Conservation (phyloP, 2,888 invertebrate species). For the Nezara viridula region DNA sequence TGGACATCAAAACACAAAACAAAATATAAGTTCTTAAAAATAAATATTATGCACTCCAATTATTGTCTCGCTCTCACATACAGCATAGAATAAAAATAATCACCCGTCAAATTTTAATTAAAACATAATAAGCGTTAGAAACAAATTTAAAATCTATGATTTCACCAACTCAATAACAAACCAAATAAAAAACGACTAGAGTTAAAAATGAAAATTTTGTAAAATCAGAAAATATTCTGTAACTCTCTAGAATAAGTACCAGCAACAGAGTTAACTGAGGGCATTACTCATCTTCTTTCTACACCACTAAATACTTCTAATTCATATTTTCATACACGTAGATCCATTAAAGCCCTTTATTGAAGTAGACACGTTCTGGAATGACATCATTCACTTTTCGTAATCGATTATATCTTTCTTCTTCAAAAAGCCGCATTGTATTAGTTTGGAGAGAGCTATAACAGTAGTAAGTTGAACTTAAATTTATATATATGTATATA, state of each 20-base stretch:
- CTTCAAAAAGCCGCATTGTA: constrained; percentile 81
- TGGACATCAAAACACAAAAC: constrained; percentile 1
- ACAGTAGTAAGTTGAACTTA: constrained; percentile 65
- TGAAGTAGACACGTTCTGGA: constrained; percentile 85
- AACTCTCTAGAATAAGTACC: constrained; percentile 21
- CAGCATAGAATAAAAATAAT: neutral
- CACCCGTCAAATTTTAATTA: constrained; percentile 21
- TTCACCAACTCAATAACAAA: neutral
- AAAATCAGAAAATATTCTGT: constrained; percentile 9
- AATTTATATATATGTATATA: no score
- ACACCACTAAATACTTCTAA: constrained; percentile 40
- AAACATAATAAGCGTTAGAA: constrained; percentile 28
- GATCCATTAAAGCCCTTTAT: constrained; percentile 82
- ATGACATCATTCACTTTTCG: constrained; percentile 75
- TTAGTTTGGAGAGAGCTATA: constrained; percentile 79
- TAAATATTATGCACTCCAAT: neutral
- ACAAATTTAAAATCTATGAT: neutral
- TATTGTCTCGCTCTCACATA: neutral
- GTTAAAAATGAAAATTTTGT: neutral
- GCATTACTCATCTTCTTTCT: constrained; percentile 32
- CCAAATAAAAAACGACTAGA: constrained; percentile 39
- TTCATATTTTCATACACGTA: neutral
- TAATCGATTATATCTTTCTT: constrained; percentile 79
- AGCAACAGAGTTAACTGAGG: neutral
- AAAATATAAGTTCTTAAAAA: neutral